phyloP scores from a whole-genome alignment of 2,797 vertebrate species.

The Agapornis canus region DNA sequence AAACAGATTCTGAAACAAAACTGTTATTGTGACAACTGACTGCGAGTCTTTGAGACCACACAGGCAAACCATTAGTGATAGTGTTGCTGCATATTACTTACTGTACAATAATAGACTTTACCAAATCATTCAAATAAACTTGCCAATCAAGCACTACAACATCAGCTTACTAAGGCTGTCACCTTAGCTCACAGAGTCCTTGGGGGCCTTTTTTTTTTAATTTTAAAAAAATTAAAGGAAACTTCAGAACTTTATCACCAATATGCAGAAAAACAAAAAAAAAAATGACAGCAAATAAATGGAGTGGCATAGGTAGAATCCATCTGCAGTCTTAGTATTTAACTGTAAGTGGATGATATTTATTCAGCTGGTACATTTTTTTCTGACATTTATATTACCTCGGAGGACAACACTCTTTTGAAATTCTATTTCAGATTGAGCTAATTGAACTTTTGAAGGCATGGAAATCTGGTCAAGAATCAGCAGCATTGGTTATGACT shows the following conservation, averaged over 20 bases:
- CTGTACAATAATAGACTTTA: background rate
- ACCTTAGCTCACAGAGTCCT: background rate
- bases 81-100: background rate
- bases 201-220: accelerated
- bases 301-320: background rate
- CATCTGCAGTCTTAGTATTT: slow-evolving; percentile 8
- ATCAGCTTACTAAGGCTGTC: background rate
- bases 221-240: background rate
- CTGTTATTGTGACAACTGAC: background rate
- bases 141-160: background rate
- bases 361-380: slow-evolving; percentile 34
- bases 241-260: background rate
- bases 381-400: slow-evolving; percentile 52
- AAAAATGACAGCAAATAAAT: background rate
- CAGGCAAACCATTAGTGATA: background rate
- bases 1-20: background rate
- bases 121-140: background rate
- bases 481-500: background rate
- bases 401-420: slow-evolving; percentile 22
- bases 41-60: background rate
- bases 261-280: background rate
- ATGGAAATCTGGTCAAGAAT: slow-evolving; percentile 25
- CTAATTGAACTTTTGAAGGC: slow-evolving; percentile 40
- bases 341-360: slow-evolving; percentile 23
- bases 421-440: slow-evolving; percentile 35